Conservation (phyloP, 2,888 invertebrate species). For the Lamproptera curius region DNA sequence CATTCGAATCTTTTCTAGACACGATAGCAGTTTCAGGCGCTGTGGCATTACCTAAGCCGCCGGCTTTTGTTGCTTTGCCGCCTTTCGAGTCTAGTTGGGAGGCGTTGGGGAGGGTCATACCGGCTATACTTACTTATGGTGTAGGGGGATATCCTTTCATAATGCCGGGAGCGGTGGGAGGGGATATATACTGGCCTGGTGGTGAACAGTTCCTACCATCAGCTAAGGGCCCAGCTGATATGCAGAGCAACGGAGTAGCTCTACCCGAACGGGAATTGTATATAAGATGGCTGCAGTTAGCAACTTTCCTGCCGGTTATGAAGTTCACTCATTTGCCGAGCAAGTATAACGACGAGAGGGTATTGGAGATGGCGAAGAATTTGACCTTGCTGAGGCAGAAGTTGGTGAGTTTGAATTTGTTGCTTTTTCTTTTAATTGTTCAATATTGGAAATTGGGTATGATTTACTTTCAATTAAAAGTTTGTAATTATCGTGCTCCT, state of each 20-base stretch:
- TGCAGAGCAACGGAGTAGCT: constrained; percentile 62
- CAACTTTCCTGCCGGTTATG: constrained; percentile 94
- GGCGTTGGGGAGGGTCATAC: constrained; percentile 88
- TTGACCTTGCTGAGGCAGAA: constrained; percentile 86
- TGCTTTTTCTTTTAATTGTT: constrained; percentile 17
- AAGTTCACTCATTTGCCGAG: constrained; percentile 94
- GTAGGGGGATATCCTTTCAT: constrained; percentile 95
- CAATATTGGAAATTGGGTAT: too few species aligned
- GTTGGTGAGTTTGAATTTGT: constrained; percentile 67
- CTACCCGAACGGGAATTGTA: constrained; percentile 90
- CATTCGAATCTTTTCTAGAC: constrained; percentile 79
- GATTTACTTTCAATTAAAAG: too few species aligned
- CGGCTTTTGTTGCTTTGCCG: constrained; percentile 91
- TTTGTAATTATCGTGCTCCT: too few species aligned
- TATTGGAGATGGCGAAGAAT: constrained; percentile 86
- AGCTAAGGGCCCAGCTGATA: constrained; percentile 65
- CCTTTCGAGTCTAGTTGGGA: constrained; percentile 94
- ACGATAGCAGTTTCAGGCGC: constrained; percentile 92
- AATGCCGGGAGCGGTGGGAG: constrained; percentile 96
- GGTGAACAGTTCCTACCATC: constrained; percentile 74
- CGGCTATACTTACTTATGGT: constrained; percentile 92
- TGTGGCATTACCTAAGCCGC: constrained; percentile 87
- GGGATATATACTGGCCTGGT: constrained; percentile 85
- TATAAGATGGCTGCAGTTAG: constrained; percentile 93
- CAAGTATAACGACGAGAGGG: constrained; percentile 88